Conservation (phyloP, 2,888 invertebrate genomes). For the Agonopterix subpropinquella region DNA sequence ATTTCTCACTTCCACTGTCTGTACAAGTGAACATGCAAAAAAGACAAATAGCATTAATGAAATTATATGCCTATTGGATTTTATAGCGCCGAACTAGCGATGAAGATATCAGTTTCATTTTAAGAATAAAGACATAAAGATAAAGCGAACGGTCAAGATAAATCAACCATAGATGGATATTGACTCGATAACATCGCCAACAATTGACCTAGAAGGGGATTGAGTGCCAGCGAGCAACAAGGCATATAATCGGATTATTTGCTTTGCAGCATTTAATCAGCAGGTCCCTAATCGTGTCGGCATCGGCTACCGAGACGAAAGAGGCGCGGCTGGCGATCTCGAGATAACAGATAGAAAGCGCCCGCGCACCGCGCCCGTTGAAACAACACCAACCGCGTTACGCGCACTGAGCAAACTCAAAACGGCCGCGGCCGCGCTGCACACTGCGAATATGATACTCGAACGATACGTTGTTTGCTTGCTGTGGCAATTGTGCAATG, state of each 20-base stretch:
- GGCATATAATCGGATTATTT: conserved; percentile 48
- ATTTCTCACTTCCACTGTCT: no score
- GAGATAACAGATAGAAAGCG: conserved; percentile 67
- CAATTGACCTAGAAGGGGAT: conserved; percentile 33
- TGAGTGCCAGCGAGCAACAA: conserved; percentile 30
- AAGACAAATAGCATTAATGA: no score
- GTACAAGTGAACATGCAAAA: no score
- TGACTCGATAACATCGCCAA: conserved; percentile 7
- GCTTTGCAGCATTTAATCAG: conserved; percentile 47
- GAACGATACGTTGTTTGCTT: neutral
- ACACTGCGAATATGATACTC: conserved; percentile 26
- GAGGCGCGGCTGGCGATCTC: conserved; percentile 42
- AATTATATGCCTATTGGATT: no score
- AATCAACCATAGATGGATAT: conserved; percentile 8
- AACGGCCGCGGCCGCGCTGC: conserved; percentile 26
- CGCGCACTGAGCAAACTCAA: conserved; percentile 53
- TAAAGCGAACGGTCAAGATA: conserved; percentile 19
- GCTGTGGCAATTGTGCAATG: conserved; percentile 15
- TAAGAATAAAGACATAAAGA: conserved; percentile 2
- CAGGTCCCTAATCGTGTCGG: conserved; percentile 39
- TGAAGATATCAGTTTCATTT: neutral
- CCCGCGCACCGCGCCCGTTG: conserved; percentile 24
- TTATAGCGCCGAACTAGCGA: neutral
- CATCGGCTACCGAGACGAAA: conserved; percentile 50
- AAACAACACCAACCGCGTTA: conserved; percentile 62